Percentiles rank a stretch among this genome's conserved stretches.
phyloP scores from a whole-genome alignment of 2,113 vertebrate species.

The Carlito syrichta region DNA sequence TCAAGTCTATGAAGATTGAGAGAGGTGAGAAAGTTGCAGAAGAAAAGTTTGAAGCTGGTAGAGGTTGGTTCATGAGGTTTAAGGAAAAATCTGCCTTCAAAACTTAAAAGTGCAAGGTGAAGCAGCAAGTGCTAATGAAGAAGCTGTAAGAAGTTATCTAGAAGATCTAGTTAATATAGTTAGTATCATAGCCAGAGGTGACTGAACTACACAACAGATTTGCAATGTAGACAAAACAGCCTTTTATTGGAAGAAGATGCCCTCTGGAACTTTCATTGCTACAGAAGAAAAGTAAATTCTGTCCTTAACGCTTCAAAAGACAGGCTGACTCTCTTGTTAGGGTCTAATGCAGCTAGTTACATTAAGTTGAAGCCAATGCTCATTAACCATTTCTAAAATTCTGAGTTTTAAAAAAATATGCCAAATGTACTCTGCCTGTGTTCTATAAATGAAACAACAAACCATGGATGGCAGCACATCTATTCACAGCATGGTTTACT shows the following conservation, averaged over 20 bases:
- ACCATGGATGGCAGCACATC: neutral
- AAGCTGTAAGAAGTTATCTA: neutral
- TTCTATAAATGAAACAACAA: neutral
- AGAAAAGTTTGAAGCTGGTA: neutral
- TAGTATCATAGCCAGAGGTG: no score
- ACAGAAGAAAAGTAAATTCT: neutral
- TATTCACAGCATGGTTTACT: neutral
- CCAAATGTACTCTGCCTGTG: neutral
- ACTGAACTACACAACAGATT: neutral
- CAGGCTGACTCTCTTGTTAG: neutral
- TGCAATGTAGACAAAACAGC: neutral
- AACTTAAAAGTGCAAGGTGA: no score
- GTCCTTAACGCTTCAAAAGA: neutral
- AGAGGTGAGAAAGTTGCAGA: neutral
- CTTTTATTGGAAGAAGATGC: neutral
- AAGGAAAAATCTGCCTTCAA: neutral
- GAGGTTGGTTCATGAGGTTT: neutral
- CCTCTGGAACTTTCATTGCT: neutral
- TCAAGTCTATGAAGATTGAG: neutral
- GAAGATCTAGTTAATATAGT: neutral
- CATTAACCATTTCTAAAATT: neutral
- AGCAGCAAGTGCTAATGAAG: neutral
- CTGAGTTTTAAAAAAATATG: neutral
- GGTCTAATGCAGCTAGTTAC: neutral
- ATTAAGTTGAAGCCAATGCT: neutral